Evolutionary conservation across 2,888 invertebrate species (phyloP), one percentile per base, ranked within the genome.

Genomic region (Caenorhabditis becei): DNA sequence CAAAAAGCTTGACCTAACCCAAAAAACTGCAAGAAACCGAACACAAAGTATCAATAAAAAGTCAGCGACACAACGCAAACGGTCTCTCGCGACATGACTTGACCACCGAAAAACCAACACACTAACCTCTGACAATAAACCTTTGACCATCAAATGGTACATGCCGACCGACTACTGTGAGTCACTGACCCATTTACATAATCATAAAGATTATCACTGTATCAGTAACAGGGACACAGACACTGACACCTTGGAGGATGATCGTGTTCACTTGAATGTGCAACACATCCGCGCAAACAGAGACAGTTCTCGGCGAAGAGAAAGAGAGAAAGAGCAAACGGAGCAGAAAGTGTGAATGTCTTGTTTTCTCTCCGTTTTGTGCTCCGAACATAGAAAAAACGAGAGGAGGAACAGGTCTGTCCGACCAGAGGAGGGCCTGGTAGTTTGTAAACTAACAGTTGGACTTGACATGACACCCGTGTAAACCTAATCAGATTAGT

Each of bases 281-380:
- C 61, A 71, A 71, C 44, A 71, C 61, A 71, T 71, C 70, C 70
- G 41, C 23, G 53, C 70, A 71, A 71, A 71, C 61, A 71, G 37
- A 51, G 41, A 14, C 41, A 14, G 14, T 41, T 71, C 41, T 35
- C 41, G n/a, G 14, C 16, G 54, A 28, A 26, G 49, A 20, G 20
- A 44, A n/a, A 44, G 44, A 44, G 49, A 26, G 53, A 26, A 23
- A 56, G 67, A 53, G 67, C 67, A 69, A 69, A 49, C 67, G 56
- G 54, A 71, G 44, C 28, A 54, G 28, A 47, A 71, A 71, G 71
- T 71, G 71, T 71, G 71, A 71, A 71, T 56, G 28, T 53, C 61
- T 37, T n/a, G 47, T 18, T 10, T n/a, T n/a, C n/a, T n/a, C n/a
- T n/a, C n/a, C 28, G 49, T 62, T 47, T 61, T 61, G 51, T 71